phyloP scores from a whole-genome alignment of 37 sponge, comb jelly and placozoan genomes.

The Theonella swinhoei region DNA sequence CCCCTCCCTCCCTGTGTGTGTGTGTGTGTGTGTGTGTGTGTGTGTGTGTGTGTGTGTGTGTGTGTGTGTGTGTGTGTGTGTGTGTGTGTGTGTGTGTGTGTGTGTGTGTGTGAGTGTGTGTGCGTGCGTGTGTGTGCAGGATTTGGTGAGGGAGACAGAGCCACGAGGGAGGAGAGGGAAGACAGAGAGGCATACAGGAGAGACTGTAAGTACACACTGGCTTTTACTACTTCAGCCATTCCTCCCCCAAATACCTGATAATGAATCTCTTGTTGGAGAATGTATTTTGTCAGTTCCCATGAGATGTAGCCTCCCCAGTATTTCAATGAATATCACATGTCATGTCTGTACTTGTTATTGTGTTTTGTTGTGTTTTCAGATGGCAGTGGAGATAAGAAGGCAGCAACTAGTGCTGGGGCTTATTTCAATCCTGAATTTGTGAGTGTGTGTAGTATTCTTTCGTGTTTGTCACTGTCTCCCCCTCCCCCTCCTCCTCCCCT shows the following conservation, averaged over 20 bases:
- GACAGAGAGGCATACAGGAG: slow-evolving; percentile 74
- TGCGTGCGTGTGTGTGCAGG: neutral
- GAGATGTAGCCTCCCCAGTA: no score
- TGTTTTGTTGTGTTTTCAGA: no score
- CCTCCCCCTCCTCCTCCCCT: neutral
- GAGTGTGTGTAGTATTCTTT: slow-evolving; percentile 60
- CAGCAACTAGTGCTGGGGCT: slow-evolving; percentile 49
- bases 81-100: slow-evolving; percentile 42
- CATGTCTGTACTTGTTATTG: neutral
- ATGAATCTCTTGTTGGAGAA: no score
- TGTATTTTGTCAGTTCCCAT: neutral
- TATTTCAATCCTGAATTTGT: slow-evolving; percentile 65
- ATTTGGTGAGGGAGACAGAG: slow-evolving; percentile 50
- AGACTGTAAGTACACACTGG: neutral
- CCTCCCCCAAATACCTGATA: no score
- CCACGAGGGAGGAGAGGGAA: slow-evolving; percentile 60
- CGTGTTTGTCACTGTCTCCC: neutral
- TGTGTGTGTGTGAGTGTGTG: neutral
- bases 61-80: slow-evolving; percentile 12
- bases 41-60: neutral
- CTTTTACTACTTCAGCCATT: no score
- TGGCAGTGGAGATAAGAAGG: no score
- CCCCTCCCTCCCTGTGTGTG: slow-evolving; percentile 27
- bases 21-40: neutral
- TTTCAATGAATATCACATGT: no score